These are phyloP conservation scores for Emydoidea blandingii DNA, from an alignment of 2,797 vertebrate species.

Conservation along the genomic window DNA sequence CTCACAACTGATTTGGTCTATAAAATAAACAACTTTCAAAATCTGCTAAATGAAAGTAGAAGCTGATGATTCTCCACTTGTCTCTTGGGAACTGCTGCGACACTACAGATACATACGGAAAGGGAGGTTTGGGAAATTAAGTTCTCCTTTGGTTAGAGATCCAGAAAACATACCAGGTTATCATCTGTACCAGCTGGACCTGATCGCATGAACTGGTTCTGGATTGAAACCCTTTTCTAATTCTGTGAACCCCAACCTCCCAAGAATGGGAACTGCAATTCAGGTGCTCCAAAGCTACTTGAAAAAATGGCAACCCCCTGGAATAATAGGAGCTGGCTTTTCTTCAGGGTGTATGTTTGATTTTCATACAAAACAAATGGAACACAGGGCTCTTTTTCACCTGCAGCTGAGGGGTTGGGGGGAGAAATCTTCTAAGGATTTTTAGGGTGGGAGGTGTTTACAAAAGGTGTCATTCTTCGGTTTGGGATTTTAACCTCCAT, in stretches of 20 bases:
- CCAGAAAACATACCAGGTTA: background rate
- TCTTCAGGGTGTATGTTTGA: conserved; percentile 44
- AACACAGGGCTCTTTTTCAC: conserved; percentile 65
- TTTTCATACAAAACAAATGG: background rate
- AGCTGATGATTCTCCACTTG: conserved; percentile 56
- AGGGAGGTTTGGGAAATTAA: conserved; percentile 58
- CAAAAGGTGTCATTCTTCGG: conserved; percentile 47
- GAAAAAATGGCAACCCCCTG: conserved; percentile 1
- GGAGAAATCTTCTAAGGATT: conserved; percentile 25
- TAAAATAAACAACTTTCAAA: conserved; percentile 66
- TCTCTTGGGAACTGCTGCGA: conserved; percentile 69
- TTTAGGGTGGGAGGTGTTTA: conserved; percentile 46
- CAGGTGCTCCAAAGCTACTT: conserved; percentile 9
- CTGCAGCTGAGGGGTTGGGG: conserved; percentile 43
- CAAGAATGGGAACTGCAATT: conserved; percentile 2
- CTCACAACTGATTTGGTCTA: conserved; percentile 58
- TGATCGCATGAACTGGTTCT: conserved; percentile 30
- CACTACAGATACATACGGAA: conserved; percentile 40
- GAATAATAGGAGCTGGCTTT: conserved; percentile 37
- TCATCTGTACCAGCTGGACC: conserved; percentile 41
- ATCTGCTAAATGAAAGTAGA: conserved; percentile 18
- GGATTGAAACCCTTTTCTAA: conserved; percentile 40
- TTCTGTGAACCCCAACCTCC: conserved; percentile 59
- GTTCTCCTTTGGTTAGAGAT: conserved; percentile 54
- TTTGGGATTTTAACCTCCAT: conserved; percentile 51